Evolutionary conservation across 53 echinoderm and acorn worm genomes (phyloP), one percentile per base, ranked within the genome.

Genomic region (Zoroaster sp.): DNA sequence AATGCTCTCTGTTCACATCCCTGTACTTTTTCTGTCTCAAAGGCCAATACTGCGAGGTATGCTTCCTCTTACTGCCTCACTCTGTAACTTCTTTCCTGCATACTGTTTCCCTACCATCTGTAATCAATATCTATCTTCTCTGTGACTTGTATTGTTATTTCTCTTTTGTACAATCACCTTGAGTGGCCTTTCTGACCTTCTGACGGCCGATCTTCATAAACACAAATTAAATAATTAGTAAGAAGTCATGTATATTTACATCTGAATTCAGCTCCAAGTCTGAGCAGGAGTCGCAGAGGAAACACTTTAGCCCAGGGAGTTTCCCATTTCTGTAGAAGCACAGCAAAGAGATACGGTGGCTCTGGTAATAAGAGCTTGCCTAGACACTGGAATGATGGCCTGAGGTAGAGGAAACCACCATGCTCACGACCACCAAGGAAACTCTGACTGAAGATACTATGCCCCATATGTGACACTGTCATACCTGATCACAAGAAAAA

Each of bases 301-400:
- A 98, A 98, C 40, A 98, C 92, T 87, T 95, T 98, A 23, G 98
- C 98, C 98, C 98, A 98, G 5, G 98, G 98, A 1, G 94, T 88
- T 77, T 98, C 98, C 98, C 98, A 98, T 71, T 95, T 98, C 90
- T 98, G 98, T 11, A 98, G 94, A 3, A 98, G 79, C 25, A 98
- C 93, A 13, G 94, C 98, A 68, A 96, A 94, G 45, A 98, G 86
- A 75, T 98, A 98, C 1, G 98, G 98, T 20, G 93, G 74, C 66
- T 98, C 98, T 3, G 98, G 98, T 2, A 98, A 75, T 23, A 98
- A 54, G 11, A 98, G 98, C 67, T 98, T 94, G 49, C 78, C 89
- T 12, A 96, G 95, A 80, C 98, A 98, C 74, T 98, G 98, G 80
- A 94, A 98, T 37, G 98, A 95, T 13, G 98, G 95, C 6, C 91